Evolutionary conservation across 2,113 vertebrate genomes (phyloP).

Genomic region (Semnornis frantzii): DNA sequence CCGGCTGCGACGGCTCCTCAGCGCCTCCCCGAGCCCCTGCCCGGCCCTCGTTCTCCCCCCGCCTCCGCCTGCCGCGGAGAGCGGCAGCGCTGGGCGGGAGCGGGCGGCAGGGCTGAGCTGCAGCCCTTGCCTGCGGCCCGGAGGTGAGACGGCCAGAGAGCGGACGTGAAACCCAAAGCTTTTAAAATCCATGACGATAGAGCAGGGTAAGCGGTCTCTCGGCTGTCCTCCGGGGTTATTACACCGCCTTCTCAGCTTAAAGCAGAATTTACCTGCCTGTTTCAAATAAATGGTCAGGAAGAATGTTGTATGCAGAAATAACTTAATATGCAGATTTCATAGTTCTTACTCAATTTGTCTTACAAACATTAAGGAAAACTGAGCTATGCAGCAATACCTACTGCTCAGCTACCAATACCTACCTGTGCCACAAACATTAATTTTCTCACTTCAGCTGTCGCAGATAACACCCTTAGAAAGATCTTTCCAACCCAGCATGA

Average conservation of each 20-base stretch:
- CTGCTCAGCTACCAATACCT: background rate
- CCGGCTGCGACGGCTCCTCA: background rate
- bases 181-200: background rate
- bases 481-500: background rate
- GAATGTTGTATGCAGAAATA: background rate
- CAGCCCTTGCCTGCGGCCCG: background rate
- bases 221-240: background rate
- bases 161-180: background rate
- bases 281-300: background rate
- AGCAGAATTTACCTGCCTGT: background rate
- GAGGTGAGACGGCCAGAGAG: background rate
- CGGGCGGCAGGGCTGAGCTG: background rate
- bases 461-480: background rate
- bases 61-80: background rate
- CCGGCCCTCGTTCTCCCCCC: background rate
- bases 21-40: background rate
- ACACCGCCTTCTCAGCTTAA: background rate
- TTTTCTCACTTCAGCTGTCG: background rate
- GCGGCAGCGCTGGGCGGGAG: background rate
- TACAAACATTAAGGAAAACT: rapidly evolving
- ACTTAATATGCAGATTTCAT: no score
- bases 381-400: background rate
- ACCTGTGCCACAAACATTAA: background rate
- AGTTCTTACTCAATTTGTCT: background rate
- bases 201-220: background rate